Evolutionary conservation across 2,888 invertebrate genomes (phyloP).

Genomic region (Didymodactylos carnosus): DNA sequence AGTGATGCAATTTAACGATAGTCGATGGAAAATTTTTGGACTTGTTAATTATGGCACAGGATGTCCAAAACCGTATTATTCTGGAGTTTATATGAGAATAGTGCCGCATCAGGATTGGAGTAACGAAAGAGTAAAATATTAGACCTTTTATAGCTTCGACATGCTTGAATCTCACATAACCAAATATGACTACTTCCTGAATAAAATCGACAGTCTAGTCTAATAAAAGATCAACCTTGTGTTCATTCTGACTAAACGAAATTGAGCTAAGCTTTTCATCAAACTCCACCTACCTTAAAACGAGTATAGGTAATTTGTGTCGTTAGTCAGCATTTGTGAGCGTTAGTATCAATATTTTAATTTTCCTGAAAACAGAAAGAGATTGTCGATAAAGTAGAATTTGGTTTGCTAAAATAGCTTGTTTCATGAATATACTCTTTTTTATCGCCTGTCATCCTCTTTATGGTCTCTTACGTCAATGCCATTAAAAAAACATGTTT

Average conservation of each 20-base stretch:
- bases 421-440: not conserved
- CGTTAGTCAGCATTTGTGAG: no score
- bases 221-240: no score
- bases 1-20: not conserved
- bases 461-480: not conserved
- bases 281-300: no score
- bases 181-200: no score
- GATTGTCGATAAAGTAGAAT: no score
- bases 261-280: no score
- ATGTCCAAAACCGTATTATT: not conserved
- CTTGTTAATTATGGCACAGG: slow-evolving; percentile 4
- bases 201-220: no score
- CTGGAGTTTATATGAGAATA: slow-evolving; percentile 1
- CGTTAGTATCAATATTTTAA: no score
- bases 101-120: not conserved
- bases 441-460: not conserved
- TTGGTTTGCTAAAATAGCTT: not conserved
- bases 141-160: not conserved
- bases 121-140: not conserved
- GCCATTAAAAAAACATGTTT: not conserved
- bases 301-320: no score
- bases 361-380: no score
- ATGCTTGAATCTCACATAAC: no score
- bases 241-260: no score
- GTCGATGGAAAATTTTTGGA: slow-evolving; percentile 1